Conservation (phyloP, 2,888 invertebrate genomes). For the Eretmocerus hayati region DNA sequence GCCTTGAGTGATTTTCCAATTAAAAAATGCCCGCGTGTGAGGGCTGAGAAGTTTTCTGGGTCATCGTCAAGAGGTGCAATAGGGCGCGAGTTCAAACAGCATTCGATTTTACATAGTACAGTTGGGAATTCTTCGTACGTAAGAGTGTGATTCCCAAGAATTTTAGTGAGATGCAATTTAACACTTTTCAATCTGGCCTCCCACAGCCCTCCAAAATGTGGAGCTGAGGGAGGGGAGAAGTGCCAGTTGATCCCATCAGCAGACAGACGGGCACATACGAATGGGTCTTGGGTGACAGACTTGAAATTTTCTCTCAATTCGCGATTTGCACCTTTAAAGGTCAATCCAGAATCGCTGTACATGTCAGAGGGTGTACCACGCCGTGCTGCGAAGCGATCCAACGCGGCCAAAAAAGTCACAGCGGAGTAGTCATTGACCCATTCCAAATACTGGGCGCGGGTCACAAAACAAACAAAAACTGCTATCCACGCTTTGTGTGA, state of each 20-base stretch:
- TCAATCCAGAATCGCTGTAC: neutral
- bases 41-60: too few relatives aligned
- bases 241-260: neutral
- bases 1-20: too few relatives aligned
- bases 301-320: neutral
- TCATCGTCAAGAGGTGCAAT: too few relatives aligned
- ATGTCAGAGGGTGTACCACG: neutral
- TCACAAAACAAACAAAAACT: neutral
- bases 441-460: conserved; percentile 3
- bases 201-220: neutral
- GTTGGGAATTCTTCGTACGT: too few relatives aligned
- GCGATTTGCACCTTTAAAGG: neutral
- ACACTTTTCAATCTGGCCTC: neutral
- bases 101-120: too few relatives aligned
- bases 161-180: neutral
- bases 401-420: neutral
- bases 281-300: neutral
- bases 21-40: too few relatives aligned
- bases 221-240: neutral
- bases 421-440: neutral
- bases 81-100: neutral
- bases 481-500: neutral
- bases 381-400: neutral
- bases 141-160: neutral
- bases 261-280: neutral